Conservation (phyloP, 2,888 invertebrate genomes). For the Ennomos quercinarius region DNA sequence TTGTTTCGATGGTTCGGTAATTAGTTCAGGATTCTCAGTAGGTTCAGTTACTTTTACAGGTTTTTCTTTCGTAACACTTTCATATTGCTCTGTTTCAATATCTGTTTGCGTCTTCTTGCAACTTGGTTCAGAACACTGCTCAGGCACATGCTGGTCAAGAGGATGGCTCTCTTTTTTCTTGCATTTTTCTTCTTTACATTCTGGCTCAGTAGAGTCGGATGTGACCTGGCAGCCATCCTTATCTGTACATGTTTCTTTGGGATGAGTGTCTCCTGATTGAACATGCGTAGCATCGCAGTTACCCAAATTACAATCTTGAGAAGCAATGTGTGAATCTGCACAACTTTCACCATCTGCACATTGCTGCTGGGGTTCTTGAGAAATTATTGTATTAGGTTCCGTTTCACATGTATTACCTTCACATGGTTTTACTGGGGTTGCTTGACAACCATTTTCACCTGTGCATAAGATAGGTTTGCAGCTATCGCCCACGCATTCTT, state of each 20-base stretch:
- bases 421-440: constrained; percentile 45
- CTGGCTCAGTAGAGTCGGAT: constrained; percentile 39
- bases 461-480: constrained; percentile 31
- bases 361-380: constrained; percentile 24
- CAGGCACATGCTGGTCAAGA: constrained; percentile 43
- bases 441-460: constrained; percentile 34
- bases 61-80: constrained; percentile 5
- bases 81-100: constrained; percentile 12
- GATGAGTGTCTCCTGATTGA: constrained; percentile 6
- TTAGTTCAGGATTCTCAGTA: constrained; percentile 34
- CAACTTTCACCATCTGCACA: constrained; percentile 46
- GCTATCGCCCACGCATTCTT: constrained; percentile 42
- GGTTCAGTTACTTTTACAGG: constrained; percentile 26
- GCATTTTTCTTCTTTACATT: constrained; percentile 63
- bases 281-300: constrained; percentile 21
- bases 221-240: constrained; percentile 46
- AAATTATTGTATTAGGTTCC: constrained; percentile 28
- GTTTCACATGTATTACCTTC: constrained; percentile 49
- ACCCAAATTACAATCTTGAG: constrained; percentile 30
- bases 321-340: constrained; percentile 34
- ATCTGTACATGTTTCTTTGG: constrained; percentile 15
- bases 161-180: constrained; percentile 54
- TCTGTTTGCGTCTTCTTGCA: constrained; percentile 42
- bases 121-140: constrained; percentile 51
- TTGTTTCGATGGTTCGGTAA: constrained; percentile 31